These are phyloP conservation scores for Grammomys dolichurus DNA, from an alignment of 2,113 vertebrate species.

Conservation along the genomic window DNA sequence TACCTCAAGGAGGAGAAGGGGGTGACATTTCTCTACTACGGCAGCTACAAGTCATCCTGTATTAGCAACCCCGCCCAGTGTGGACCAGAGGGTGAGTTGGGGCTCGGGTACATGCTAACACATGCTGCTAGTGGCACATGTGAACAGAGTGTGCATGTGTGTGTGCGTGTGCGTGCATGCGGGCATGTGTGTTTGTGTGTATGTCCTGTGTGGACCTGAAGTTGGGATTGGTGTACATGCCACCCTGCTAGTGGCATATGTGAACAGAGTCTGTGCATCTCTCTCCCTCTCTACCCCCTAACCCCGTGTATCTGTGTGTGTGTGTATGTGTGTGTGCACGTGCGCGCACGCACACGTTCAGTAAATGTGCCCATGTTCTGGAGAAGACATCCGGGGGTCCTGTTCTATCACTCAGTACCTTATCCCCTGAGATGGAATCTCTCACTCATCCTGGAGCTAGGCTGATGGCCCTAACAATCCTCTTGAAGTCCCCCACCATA, in stretches of 20 bases:
- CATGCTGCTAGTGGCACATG: not conserved
- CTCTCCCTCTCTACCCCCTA: not conserved
- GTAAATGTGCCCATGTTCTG: not conserved
- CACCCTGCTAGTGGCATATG: not conserved
- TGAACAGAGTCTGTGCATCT: not conserved
- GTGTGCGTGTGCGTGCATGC: not conserved
- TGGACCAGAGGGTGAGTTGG: slow-evolving; percentile 92
- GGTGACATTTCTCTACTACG: slow-evolving; percentile 93
- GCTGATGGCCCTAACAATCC: not conserved
- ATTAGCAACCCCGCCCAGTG: slow-evolving; percentile 93
- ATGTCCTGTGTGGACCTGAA: slow-evolving; percentile 91
- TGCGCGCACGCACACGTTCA: too few relatives aligned
- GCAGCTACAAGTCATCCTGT: slow-evolving; percentile 92
- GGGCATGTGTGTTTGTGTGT: not conserved
- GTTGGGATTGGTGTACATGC: slow-evolving; percentile 35
- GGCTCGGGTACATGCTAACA: not conserved
- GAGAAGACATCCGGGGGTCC: too few relatives aligned
- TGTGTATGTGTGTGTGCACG: not conserved
- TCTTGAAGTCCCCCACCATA: not conserved
- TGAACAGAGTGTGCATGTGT: not conserved
- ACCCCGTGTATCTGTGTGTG: not conserved
- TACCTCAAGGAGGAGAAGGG: slow-evolving; percentile 91
- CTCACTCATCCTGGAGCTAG: not conserved
- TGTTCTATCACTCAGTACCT: not conserved
- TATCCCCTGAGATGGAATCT: not conserved